A percentile compares a stretch with the other conserved stretches of the same genome.
These are phyloP conservation scores for Orchestia grillus DNA, from an alignment of 1,140 invertebrate genomes.

Conservation along the genomic window DNA sequence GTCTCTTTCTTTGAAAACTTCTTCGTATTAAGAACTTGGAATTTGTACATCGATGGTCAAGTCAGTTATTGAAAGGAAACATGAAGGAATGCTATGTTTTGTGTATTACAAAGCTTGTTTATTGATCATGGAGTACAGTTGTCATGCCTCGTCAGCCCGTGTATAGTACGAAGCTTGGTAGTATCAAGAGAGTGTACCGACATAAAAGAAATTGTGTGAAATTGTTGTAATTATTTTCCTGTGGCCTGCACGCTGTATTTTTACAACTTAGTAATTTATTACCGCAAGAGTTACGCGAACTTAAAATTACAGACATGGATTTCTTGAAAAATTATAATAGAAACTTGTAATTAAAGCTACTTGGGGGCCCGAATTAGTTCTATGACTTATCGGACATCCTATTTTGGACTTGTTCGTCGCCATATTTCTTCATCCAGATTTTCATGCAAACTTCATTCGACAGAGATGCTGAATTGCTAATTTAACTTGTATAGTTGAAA, in stretches of 20 bases:
- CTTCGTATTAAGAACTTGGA: background rate
- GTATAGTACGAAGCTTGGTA: slow-evolving; percentile 35
- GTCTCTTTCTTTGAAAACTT: background rate
- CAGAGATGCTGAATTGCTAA: background rate
- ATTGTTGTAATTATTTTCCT: background rate
- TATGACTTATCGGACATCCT: no score
- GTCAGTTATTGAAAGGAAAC: background rate
- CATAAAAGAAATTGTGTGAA: background rate
- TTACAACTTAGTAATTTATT: no score
- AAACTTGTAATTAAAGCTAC: no score
- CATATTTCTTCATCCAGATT: background rate
- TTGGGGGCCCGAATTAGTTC: no score
- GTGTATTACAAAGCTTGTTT: background rate
- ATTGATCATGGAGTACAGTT: background rate
- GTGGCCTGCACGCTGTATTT: no score
- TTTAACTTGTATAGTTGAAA: background rate
- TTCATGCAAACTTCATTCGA: background rate
- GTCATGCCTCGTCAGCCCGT: background rate
- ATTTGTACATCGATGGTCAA: background rate
- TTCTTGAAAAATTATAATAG: no score
- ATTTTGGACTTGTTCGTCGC: background rate
- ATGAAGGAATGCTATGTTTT: background rate
- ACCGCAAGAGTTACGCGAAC: no score
- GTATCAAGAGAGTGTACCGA: slow-evolving; percentile 13
- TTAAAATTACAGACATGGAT: no score